Percentiles rank a stretch among this genome's conserved stretches.
Evolutionary conservation across 2,113 vertebrate genomes (phyloP).

Genomic region (Pelecanus crispus): DNA sequence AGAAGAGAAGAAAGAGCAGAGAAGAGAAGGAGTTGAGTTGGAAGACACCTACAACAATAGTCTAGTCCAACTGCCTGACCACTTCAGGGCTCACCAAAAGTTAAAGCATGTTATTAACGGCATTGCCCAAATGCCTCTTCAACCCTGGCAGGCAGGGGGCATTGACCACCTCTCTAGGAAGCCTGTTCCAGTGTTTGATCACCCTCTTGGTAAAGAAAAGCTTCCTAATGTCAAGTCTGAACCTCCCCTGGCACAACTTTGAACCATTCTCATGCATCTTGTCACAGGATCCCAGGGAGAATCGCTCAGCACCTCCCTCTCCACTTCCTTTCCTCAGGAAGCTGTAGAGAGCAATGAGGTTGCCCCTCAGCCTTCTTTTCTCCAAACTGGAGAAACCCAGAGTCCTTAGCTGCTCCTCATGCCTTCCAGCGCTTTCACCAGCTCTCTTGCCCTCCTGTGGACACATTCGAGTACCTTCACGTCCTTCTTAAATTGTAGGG

Average conservation of each 20-base stretch:
- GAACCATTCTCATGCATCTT: not conserved
- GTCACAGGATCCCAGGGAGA: not conserved
- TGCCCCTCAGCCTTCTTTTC: too few species aligned
- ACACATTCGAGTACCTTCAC: too few species aligned
- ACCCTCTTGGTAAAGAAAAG: not conserved
- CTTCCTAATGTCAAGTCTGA: not conserved
- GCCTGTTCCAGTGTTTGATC: not conserved
- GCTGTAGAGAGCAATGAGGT: not conserved
- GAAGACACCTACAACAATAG: not conserved
- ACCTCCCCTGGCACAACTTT: not conserved
- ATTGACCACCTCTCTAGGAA: accelerated
- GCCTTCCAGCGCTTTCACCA: too few species aligned
- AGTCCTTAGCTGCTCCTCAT: too few species aligned
- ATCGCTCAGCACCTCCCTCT: not conserved
- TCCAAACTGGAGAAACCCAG: too few species aligned
- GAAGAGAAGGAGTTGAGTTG: not conserved
- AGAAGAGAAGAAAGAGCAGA: not conserved
- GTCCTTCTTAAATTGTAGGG: too few species aligned
- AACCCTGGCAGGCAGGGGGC: not conserved
- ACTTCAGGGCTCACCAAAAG: not conserved
- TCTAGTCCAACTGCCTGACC: not conserved
- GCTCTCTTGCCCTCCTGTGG: too few species aligned
- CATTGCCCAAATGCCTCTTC: not conserved
- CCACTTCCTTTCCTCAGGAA: not conserved
- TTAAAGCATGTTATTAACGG: not conserved